Evolutionary conservation across 2,113 vertebrate species (phyloP).

Genomic region (Tachycineta bicolor): DNA sequence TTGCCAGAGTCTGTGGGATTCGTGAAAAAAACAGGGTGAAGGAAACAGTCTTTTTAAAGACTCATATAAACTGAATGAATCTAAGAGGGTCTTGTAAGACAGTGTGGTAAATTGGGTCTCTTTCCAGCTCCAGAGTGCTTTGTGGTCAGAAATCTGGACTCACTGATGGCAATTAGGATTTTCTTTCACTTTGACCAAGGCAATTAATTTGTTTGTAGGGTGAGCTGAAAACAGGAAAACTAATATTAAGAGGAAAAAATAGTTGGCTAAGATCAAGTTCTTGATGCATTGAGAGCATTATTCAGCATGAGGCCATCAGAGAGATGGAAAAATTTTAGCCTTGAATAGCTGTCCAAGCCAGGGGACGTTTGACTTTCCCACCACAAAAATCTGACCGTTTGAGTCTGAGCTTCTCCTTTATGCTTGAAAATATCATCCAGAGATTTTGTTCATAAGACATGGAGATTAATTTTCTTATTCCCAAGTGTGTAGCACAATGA

Average conservation of each 20-base stretch:
- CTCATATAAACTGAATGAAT: neutral
- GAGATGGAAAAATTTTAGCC: slow-evolving; percentile 50
- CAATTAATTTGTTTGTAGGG: slow-evolving; percentile 7
- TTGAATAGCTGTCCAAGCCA: slow-evolving; percentile 27
- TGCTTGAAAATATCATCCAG: neutral
- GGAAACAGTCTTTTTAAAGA: neutral
- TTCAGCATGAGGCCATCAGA: slow-evolving; percentile 28
- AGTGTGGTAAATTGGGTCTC: neutral
- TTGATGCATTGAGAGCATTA: slow-evolving; percentile 6
- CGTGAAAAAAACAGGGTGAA: neutral
- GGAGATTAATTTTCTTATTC: neutral
- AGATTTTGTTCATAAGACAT: neutral
- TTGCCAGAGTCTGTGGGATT: neutral
- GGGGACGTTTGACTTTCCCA: slow-evolving; percentile 25
- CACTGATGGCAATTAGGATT: neutral
- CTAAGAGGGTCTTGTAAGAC: neutral
- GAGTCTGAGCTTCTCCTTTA: neutral
- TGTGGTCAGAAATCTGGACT: slow-evolving; percentile 3
- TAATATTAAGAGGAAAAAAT: slow-evolving; percentile 27
- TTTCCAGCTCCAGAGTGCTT: slow-evolving; percentile 1
- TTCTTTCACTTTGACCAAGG: neutral
- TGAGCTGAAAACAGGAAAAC: slow-evolving; percentile 33
- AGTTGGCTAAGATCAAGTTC: slow-evolving; percentile 17
- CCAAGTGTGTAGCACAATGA: neutral
- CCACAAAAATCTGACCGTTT: neutral